Conservation (phyloP, 2,888 invertebrate species). For the Physocephala rufipes region DNA sequence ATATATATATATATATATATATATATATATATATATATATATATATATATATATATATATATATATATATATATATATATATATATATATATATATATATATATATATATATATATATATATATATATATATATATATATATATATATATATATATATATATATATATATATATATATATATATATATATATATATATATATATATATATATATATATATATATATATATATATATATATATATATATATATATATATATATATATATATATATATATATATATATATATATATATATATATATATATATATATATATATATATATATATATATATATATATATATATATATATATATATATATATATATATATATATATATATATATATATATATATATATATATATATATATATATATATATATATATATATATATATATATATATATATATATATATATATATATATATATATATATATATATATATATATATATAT, state of each 20-base stretch:
- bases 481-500: conserved; percentile 38
- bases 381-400: background rate
- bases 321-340: conserved; percentile 44
- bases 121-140: conserved; percentile 51
- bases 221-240: background rate
- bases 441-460: background rate
- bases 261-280: conserved; percentile 54
- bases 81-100: background rate
- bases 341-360: conserved; percentile 48
- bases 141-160: conserved; percentile 38
- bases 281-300: background rate
- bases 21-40: background rate
- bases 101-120: background rate
- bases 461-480: conserved; percentile 51
- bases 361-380: background rate
- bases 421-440: background rate
- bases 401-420: conserved; percentile 54
- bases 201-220: conserved; percentile 53
- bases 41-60: background rate
- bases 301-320: background rate
- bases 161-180: background rate
- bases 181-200: conserved; percentile 8
- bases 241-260: background rate
- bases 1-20: conserved; percentile 48
- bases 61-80: conserved; percentile 54